Evolutionary conservation across 2,888 invertebrate species (phyloP), one percentile per base, ranked within the genome.

Genomic region (Parasteatoda lunata): DNA sequence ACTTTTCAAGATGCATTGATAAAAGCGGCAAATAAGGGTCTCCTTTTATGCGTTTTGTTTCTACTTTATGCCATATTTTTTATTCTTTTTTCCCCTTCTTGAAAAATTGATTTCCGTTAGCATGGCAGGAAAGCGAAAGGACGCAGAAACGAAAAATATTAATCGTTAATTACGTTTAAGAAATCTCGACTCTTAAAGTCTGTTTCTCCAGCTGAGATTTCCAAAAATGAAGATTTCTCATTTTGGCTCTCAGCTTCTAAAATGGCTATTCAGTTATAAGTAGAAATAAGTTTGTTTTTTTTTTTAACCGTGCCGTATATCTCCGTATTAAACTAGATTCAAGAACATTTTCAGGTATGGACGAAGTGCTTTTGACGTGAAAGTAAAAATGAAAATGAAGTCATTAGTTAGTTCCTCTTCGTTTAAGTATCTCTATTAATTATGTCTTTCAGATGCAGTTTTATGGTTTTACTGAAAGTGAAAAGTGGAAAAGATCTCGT

Each of bases 81-180:
- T 71, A 71, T 45, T 70, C n/a, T 30, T 70, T 51, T 47, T 65
- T 15, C 30, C 6, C 11, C 69, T 70, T 64, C 30, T 71, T 47
- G 51, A 9, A 48, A 77, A 84, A 84, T 84, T 77, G 83, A 84
- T 84, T 84, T 84, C 77, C 83, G 69, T 84, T 84, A 84, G 72
- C 83, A 68, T 54, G 69, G 59, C 71, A 13, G 51, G 49, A 66
- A 71, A 70, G 64, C 15, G 47, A 48, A 48, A 30, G 66, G 71
- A 79, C 48, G 75, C 54, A 64, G 72, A 71, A 70, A 72, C 66
- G 68, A 77, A 77, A 84, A 72, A 84, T 84, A 77, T 84, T 77
- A 84, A 77, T 84, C 83, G 83, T 77, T 84, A 84, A 84, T 84
- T 84, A 77, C 83, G 83, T 77, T 84, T 77, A 77, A 84, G 77